Evolutionary conservation across 1,140 invertebrate genomes (phyloP).

Genomic region (Drosophila tsacasi): DNA sequence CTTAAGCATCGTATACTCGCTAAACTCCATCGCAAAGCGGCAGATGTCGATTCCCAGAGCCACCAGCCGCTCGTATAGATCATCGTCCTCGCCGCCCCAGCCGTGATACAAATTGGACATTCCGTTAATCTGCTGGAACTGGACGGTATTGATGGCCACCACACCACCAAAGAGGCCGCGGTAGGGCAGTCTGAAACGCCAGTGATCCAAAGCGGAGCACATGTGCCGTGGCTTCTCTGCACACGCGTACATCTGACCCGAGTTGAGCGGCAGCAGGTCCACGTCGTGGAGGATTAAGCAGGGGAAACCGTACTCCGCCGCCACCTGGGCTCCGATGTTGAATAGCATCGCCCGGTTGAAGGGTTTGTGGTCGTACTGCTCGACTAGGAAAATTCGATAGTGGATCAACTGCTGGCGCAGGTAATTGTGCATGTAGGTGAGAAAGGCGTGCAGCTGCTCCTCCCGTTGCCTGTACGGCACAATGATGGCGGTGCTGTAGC

Average conservation of each 20-base stretch:
- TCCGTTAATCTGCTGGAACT: slow-evolving; percentile 94
- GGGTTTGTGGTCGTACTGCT: slow-evolving; percentile 91
- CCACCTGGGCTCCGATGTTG: slow-evolving; percentile 95
- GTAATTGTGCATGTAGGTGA: slow-evolving; percentile 96
- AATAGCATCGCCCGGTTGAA: slow-evolving; percentile 98
- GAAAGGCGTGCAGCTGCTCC: slow-evolving; percentile 91
- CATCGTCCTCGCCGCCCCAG: slow-evolving; percentile 97
- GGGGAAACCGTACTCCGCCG: slow-evolving; percentile 90
- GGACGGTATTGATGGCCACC: slow-evolving; percentile 89
- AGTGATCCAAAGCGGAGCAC: slow-evolving; percentile 96
- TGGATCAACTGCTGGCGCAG: slow-evolving; percentile 93
- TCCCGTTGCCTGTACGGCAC: slow-evolving; percentile 95
- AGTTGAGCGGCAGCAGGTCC: slow-evolving; percentile 95
- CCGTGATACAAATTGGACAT: slow-evolving; percentile 94
- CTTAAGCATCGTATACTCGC: slow-evolving; percentile 91
- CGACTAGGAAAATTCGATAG: slow-evolving; percentile 94
- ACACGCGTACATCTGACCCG: slow-evolving; percentile 96
- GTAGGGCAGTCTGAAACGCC: slow-evolving; percentile 93
- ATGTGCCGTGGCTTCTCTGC: slow-evolving; percentile 94
- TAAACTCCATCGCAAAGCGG: slow-evolving; percentile 90
- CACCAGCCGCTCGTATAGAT: slow-evolving; percentile 90
- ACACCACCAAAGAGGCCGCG: slow-evolving; percentile 91
- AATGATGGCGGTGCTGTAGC: slow-evolving; percentile 93
- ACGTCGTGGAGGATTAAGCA: slow-evolving; percentile 98
- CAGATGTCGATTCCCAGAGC: slow-evolving; percentile 87